These are phyloP conservation scores for Clupea harengus DNA, from an alignment of 2,113 vertebrate species.

Conservation along the genomic window DNA sequence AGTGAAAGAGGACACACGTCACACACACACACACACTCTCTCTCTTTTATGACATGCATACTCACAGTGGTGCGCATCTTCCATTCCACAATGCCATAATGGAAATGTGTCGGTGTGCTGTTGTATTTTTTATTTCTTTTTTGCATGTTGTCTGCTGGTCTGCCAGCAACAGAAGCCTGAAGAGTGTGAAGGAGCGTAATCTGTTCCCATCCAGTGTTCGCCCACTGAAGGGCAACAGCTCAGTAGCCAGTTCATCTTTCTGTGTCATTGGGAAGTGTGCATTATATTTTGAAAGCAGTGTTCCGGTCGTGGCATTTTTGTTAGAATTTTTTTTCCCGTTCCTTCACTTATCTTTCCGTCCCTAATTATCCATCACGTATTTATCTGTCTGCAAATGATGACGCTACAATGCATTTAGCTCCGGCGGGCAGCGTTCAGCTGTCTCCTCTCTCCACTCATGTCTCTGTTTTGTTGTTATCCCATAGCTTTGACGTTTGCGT, in stretches of 20 bases:
- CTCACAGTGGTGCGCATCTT: neutral
- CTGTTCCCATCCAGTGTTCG: neutral
- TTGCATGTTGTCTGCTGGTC: neutral
- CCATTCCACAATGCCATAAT: neutral
- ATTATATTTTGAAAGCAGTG: constrained; percentile 5
- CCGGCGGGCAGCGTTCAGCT: neutral
- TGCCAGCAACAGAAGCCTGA: neutral
- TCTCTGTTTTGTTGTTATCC: neutral
- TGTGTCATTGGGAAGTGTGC: constrained; percentile 5
- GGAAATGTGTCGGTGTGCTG: neutral
- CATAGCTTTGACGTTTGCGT: neutral
- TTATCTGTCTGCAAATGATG: neutral
- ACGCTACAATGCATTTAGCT: neutral
- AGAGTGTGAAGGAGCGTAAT: neutral
- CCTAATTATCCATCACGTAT: neutral
- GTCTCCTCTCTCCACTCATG: neutral
- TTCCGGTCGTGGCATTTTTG: neutral
- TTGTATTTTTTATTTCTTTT: neutral
- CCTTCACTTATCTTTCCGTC: neutral
- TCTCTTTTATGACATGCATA: neutral
- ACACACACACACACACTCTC: no score
- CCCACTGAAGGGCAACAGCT: neutral
- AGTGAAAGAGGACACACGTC: neutral
- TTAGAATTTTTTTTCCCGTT: neutral
- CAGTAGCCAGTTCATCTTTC: neutral